These are phyloP conservation scores for Clarias magur DNA, from an alignment of 2,113 vertebrate genomes.

Conservation along the genomic window DNA sequence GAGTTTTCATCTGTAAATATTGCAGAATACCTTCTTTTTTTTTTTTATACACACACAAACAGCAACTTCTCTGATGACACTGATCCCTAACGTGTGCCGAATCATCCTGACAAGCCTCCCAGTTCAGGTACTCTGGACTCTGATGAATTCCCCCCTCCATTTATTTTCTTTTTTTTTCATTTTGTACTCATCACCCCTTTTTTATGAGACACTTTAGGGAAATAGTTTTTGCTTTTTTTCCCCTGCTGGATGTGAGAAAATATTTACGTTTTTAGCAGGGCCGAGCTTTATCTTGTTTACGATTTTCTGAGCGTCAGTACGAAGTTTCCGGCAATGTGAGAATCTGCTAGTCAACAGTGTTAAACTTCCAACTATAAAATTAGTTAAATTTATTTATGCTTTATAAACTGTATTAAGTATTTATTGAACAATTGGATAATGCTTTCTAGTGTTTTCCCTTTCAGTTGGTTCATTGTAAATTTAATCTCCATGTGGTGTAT, in stretches of 20 bases:
- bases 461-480: constrained; percentile 33
- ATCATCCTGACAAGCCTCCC: background rate
- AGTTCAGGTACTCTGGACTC: constrained; percentile 8
- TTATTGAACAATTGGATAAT: constrained; percentile 56
- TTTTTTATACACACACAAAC: background rate
- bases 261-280: too few relatives aligned
- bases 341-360: background rate
- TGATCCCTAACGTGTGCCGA: background rate
- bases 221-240: background rate
- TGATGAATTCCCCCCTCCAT: background rate
- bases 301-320: background rate
- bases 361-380: constrained; percentile 58
- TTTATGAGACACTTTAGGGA: background rate
- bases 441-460: background rate
- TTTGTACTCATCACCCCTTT: background rate
- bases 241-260: background rate
- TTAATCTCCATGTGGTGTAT: constrained; percentile 12
- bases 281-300: background rate
- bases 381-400: constrained; percentile 69
- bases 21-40: background rate
- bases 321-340: background rate
- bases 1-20: background rate
- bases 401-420: constrained; percentile 68
- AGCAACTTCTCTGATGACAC: background rate
- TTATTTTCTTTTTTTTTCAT: background rate